Evolutionary conservation across 1,140 invertebrate species (phyloP).

Genomic region (Mylabris phalerata): DNA sequence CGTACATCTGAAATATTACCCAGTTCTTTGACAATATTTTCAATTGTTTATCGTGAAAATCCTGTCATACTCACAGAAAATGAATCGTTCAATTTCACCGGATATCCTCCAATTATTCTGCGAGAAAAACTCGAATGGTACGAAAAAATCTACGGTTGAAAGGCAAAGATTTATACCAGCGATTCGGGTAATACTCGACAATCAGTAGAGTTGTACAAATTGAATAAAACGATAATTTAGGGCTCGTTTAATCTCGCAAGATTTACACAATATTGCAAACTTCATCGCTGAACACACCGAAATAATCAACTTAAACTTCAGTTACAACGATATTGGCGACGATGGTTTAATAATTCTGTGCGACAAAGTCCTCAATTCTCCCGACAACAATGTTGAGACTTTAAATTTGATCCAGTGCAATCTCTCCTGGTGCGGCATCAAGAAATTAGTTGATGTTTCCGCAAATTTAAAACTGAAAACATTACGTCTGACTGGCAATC

Average conservation of each 20-base stretch:
- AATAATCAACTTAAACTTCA: conserved; percentile 46
- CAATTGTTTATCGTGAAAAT: too few species aligned
- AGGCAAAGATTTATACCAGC: conserved; percentile 35
- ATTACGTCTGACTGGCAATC: conserved; percentile 49
- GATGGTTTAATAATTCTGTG: conserved; percentile 46
- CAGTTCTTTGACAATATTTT: too few species aligned
- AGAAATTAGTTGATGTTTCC: conserved; percentile 33
- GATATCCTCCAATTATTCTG: conserved; percentile 38
- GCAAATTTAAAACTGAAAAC: conserved; percentile 42
- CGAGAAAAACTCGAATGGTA: conserved; percentile 40
- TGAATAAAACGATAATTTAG: conserved; percentile 4
- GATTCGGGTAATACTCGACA: conserved; percentile 25
- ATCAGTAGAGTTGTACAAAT: neutral
- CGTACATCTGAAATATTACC: too few species aligned
- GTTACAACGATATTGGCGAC: conserved; percentile 50
- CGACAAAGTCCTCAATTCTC: conserved; percentile 2
- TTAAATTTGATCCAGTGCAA: conserved; percentile 50
- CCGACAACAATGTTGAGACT: conserved; percentile 42
- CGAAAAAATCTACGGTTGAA: conserved; percentile 37
- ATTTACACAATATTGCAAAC: conserved; percentile 43
- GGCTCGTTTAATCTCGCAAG: conserved; percentile 42
- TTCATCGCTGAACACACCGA: conserved; percentile 42
- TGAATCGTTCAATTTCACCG: conserved; percentile 20
- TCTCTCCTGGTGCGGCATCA: conserved; percentile 32
- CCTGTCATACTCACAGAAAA: neutral